phyloP scores from a whole-genome alignment of 2,113 vertebrate genomes.

The Puma concolor region DNA sequence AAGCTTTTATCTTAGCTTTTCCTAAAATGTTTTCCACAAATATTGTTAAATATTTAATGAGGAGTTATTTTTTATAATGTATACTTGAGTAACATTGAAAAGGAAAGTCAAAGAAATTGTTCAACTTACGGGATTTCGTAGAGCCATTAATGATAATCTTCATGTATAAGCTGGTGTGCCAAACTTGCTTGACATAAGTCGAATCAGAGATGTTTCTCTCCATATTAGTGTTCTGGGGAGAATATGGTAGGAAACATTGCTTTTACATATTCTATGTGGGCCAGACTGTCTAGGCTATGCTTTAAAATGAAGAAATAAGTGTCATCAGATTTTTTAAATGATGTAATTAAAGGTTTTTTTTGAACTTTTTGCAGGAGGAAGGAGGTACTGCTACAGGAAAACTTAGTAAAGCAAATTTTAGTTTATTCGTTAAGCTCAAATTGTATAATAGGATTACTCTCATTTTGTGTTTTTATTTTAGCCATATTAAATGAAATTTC shows the following conservation, averaged over 20 bases:
- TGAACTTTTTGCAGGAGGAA: neutral
- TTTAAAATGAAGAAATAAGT: constrained; percentile 3
- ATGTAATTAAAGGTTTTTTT: neutral
- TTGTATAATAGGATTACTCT: neutral
- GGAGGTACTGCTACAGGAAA: neutral
- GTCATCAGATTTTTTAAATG: neutral
- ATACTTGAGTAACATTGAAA: neutral
- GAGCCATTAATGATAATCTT: neutral
- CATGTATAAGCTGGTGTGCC: neutral
- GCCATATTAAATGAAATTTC: neutral
- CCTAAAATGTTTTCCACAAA: neutral
- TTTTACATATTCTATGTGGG: neutral
- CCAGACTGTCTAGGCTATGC: neutral
- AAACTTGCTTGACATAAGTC: neutral
- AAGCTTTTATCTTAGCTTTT: constrained; percentile 16
- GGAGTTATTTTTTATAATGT: constrained; percentile 2
- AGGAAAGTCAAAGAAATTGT: neutral
- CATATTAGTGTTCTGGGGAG: neutral
- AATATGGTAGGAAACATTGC: neutral
- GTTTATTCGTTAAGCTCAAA: constrained; percentile 14
- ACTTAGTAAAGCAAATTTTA: neutral
- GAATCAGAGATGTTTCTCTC: neutral
- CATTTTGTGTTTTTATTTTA: constrained; percentile 16
- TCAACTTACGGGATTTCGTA: neutral
- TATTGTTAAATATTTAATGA: neutral